Percentiles rank a stretch among this genome's conserved stretches.
These are phyloP conservation scores for Calliphora vomitoria DNA, from an alignment of 2,888 invertebrate genomes.

Conservation along the genomic window DNA sequence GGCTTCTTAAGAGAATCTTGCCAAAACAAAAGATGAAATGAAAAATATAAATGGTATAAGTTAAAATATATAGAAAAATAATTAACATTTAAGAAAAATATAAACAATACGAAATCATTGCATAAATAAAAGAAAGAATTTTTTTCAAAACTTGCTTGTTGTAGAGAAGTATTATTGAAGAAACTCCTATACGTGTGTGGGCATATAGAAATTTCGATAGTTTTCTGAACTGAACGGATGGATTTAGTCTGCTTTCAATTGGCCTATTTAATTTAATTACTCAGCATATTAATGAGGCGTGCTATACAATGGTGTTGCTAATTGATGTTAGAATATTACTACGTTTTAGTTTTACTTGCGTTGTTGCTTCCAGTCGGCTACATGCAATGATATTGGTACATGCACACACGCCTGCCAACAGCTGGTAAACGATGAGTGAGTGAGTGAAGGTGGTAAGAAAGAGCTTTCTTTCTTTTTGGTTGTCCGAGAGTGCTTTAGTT, in stretches of 20 bases:
- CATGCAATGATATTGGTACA: neutral
- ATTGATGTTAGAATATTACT: conserved; percentile 44
- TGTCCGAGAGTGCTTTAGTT: conserved; percentile 30
- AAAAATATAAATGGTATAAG: conserved; percentile 64
- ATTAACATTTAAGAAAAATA: conserved; percentile 50
- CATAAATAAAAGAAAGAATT: conserved; percentile 70
- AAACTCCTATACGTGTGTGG: conserved; percentile 8
- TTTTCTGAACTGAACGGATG: conserved; percentile 7
- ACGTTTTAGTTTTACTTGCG: conserved; percentile 52
- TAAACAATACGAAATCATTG: conserved; percentile 62
- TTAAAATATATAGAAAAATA: conserved; percentile 75
- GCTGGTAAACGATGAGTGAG: neutral
- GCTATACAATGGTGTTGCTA: conserved; percentile 38
- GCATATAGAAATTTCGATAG: conserved; percentile 14
- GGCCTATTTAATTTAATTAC: conserved; percentile 11
- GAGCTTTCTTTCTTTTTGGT: conserved; percentile 12
- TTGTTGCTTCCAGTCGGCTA: conserved; percentile 30
- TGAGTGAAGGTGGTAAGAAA: neutral
- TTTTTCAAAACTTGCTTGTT: conserved; percentile 70
- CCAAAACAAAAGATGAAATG: conserved; percentile 53
- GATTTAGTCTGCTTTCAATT: conserved; percentile 13
- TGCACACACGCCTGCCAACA: neutral
- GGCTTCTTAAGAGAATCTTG: conserved; percentile 46
- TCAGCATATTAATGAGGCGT: conserved; percentile 37
- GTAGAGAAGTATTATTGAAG: conserved; percentile 28